Percentiles rank a stretch among this genome's conserved stretches.
These are phyloP conservation scores for Lucifuga dentata DNA, from an alignment of 2,113 vertebrate genomes.

Conservation along the genomic window DNA sequence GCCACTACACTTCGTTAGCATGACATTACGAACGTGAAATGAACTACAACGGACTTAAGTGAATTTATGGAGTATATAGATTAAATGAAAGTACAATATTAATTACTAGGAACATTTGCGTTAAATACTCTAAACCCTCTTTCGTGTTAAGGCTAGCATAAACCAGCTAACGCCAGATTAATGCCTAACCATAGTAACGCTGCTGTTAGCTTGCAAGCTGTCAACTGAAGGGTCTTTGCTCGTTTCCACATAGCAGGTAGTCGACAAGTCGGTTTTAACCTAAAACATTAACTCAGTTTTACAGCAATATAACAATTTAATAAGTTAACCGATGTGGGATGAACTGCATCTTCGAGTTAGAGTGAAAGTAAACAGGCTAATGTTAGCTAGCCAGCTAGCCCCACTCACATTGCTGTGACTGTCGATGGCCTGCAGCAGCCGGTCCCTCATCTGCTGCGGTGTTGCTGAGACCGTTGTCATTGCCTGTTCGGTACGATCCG, in stretches of 20 bases:
- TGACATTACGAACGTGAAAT: neutral
- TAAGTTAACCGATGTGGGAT: neutral
- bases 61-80: rapidly evolving
- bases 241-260: neutral
- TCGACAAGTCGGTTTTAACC: neutral
- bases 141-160: constrained; percentile 38
- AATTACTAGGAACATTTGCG: neutral
- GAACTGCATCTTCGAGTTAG: constrained; percentile 15
- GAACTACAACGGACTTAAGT: rapidly evolving
- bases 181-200: constrained; percentile 30
- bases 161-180: constrained; percentile 40
- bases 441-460: constrained; percentile 98
- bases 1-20: constrained; percentile 24
- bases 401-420: constrained; percentile 93
- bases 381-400: constrained; percentile 57
- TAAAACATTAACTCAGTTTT: neutral
- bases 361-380: constrained; percentile 62
- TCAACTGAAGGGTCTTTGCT: constrained; percentile 45
- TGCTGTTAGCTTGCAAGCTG: constrained; percentile 61
- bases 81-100: rapidly evolving
- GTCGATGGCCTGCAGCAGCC: constrained; percentile 98
- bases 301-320: neutral
- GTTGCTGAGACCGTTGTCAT: constrained; percentile 97
- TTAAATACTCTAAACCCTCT: constrained; percentile 18
- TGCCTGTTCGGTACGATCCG: constrained; percentile 88